Percentiles rank a stretch among this genome's conserved stretches.
phyloP scores from a whole-genome alignment of 2,888 invertebrate genomes.

The Dynastes maya region DNA sequence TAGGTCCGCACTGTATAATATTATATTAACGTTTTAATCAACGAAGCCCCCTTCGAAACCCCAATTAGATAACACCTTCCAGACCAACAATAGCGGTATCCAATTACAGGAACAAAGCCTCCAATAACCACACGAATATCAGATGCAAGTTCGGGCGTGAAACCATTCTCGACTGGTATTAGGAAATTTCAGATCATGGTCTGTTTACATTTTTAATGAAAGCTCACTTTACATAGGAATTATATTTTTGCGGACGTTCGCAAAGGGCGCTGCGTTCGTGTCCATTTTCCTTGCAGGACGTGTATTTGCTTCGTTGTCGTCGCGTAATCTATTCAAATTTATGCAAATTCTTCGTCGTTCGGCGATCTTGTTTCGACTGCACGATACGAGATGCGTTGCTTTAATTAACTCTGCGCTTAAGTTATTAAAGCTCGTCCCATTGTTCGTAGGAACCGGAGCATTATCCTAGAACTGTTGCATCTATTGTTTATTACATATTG shows the following conservation, averaged over 20 bases:
- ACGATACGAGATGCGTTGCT: neutral
- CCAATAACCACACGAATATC: neutral
- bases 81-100: neutral
- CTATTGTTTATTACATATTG: constrained; percentile 33
- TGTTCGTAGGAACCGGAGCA: constrained; percentile 3
- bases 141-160: neutral
- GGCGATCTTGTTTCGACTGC: constrained; percentile 4
- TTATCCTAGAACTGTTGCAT: constrained; percentile 25
- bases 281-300: neutral
- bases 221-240: constrained; percentile 18
- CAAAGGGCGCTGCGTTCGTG: neutral
- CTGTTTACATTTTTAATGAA: constrained; percentile 31
- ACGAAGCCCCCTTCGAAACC: neutral
- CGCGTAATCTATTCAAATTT: constrained; percentile 34
- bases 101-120: neutral
- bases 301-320: neutral
- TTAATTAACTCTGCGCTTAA: constrained; percentile 28
- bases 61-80: neutral
- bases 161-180: neutral
- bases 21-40: neutral
- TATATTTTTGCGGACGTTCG: neutral
- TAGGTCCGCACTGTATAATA: too few species aligned
- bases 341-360: constrained; percentile 28
- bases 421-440: constrained; percentile 13
- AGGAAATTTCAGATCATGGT: neutral